Percentiles rank a stretch among this genome's conserved stretches.
Conservation (phyloP, 2,797 vertebrate genomes). For the Avahi laniger region DNA sequence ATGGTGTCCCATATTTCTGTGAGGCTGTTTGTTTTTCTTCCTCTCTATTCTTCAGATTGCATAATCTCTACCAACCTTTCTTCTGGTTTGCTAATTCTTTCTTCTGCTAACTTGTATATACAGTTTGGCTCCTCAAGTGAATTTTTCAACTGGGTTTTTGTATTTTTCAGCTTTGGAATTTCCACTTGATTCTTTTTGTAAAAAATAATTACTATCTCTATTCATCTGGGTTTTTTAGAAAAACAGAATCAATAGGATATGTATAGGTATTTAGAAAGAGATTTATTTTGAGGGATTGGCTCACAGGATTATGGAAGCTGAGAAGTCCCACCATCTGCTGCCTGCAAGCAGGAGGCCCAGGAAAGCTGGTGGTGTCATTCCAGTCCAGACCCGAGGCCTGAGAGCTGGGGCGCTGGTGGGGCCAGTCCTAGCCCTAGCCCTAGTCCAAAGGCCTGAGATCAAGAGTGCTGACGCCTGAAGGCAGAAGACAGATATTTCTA, state of each 20-base stretch:
- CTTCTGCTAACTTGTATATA: neutral
- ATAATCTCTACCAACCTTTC: neutral
- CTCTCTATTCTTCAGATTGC: neutral
- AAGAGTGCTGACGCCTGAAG: neutral
- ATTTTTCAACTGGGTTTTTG: neutral
- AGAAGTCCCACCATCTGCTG: neutral
- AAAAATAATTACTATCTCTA: neutral
- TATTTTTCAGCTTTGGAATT: neutral
- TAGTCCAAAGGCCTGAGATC: neutral
- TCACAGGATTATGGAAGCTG: neutral
- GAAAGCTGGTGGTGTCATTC: neutral
- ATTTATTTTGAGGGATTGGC: neutral
- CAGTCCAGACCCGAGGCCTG: neutral
- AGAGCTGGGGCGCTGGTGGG: neutral
- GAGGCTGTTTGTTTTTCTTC: neutral
- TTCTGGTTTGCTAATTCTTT: neutral
- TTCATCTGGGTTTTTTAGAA: neutral
- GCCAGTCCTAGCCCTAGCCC: neutral
- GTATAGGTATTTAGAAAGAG: neutral
- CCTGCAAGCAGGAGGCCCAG: neutral
- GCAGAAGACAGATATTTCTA: neutral
- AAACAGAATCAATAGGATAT: neutral
- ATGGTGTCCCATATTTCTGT: neutral
- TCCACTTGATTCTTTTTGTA: neutral
- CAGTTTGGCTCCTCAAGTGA: neutral